These are phyloP conservation scores for Deladenus siricidicola DNA, from an alignment of 2,888 invertebrate species.

Conservation along the genomic window DNA sequence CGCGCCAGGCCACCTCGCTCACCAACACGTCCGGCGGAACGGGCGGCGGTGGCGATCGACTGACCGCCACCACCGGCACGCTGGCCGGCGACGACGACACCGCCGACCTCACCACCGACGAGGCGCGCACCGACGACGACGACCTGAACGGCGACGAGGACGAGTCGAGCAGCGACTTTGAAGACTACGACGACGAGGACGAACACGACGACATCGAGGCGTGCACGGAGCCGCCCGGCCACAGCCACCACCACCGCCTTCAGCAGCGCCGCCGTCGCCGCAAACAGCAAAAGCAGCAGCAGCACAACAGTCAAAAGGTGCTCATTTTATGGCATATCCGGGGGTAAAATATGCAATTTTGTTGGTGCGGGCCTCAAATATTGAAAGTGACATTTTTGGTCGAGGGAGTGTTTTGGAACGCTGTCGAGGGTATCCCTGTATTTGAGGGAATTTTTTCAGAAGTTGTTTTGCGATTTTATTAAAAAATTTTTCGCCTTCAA, in stretches of 20 bases:
- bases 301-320: not conserved
- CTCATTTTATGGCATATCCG: too few species aligned
- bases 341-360: too few species aligned
- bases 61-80: not conserved
- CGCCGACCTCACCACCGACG: not conserved
- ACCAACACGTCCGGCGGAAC: not conserved
- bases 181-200: slow-evolving; percentile 1
- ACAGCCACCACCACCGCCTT: not conserved
- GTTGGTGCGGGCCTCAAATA: too few species aligned
- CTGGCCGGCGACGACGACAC: not conserved
- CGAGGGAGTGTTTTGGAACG: too few species aligned
- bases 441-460: too few species aligned
- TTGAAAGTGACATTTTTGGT: too few species aligned
- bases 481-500: too few species aligned
- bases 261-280: not conserved
- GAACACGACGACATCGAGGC: not conserved
- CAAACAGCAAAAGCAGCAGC: not conserved
- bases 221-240: not conserved
- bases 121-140: not conserved
- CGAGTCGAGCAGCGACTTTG: not conserved
- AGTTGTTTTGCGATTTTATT: too few species aligned
- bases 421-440: too few species aligned
- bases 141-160: not conserved
- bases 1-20: not conserved
- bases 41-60: not conserved